Base-by-base conservation (phyloP, 1,140 invertebrate species). In the Eufriesea mexicana region DNA sequence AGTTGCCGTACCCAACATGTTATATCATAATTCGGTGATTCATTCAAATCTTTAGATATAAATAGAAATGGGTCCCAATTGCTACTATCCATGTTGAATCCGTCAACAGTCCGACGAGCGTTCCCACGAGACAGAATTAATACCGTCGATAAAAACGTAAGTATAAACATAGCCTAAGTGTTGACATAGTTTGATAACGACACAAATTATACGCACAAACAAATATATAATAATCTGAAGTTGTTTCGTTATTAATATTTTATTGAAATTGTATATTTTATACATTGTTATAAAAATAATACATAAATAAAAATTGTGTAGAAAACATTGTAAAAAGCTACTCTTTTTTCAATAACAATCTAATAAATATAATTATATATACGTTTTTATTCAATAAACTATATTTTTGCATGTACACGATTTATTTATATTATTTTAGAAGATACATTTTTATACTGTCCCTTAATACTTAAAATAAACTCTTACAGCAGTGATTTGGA, bases 121-220 rank as follows among this genome's bases (percentile, higher is more conserved):
- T 78, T 83, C 54, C 64, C 84, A 45, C 59, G 66, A 14, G 82
- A 84, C 12, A 90, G 16, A 61, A 89, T 62, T 45, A 89, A 57
- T 55, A 86, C 64, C 61, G 47, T 68, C 8, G 77, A 78, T 67
- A 88, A 67, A 70, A 89, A 83, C 57, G 68, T 67, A 76, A 87
- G 79, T 84, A 77, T 87, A 86, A 90, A 84, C 90, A 91, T 91
- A 90, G 88, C 85, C 84, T 84, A 61, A 73, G 49, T 25, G 25
- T 79, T 88, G 57, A 64, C 86, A 85, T 86, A 64, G 59, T 86
- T 68, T n/a, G 25, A 57, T 71, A 62, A 47, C 57, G 16, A 49
- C 78, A 35, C 49, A 61, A 79, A 28, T 49, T 77, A 47, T 68
- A 57, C 54, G 4, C 35, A 55, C 62, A 87, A 85, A 67, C 71